These are phyloP conservation scores for Proteles cristata DNA, from an alignment of 2,113 vertebrate species.

Conservation along the genomic window DNA sequence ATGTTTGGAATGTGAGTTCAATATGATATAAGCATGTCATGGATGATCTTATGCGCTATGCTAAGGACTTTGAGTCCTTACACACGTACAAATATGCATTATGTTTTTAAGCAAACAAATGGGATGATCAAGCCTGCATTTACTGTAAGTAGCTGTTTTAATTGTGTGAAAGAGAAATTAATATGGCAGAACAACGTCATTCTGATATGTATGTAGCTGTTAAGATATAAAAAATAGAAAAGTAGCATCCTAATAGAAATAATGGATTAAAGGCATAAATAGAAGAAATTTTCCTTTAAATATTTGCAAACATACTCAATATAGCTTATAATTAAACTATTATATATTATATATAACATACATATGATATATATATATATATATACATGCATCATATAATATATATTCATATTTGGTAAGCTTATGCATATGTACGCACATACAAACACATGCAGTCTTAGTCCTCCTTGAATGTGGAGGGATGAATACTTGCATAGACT, in stretches of 20 bases:
- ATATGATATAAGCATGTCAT: background rate
- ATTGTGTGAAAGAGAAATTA: background rate
- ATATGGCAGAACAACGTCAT: background rate
- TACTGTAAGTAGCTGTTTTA: background rate
- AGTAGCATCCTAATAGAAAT: background rate
- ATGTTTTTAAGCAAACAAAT: background rate
- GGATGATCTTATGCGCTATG: background rate
- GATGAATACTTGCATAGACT: background rate
- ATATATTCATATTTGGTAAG: background rate
- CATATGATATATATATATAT: background rate
- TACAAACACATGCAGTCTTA: background rate
- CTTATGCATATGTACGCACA: rapidly evolving
- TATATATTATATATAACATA: background rate
- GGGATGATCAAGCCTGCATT: background rate
- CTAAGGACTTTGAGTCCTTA: background rate
- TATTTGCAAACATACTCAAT: background rate
- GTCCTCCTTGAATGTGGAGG: background rate
- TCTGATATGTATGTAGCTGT: background rate
- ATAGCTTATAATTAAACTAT: background rate
- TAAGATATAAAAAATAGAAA: background rate
- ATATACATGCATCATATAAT: too few species aligned
- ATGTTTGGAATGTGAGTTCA: background rate
- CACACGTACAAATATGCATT: background rate
- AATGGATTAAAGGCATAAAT: background rate
- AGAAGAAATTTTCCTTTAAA: background rate